A percentile compares a stretch with the other conserved stretches of the same genome.
Conservation (phyloP, 2,888 invertebrate genomes). For the Epirrhoe alternata region DNA sequence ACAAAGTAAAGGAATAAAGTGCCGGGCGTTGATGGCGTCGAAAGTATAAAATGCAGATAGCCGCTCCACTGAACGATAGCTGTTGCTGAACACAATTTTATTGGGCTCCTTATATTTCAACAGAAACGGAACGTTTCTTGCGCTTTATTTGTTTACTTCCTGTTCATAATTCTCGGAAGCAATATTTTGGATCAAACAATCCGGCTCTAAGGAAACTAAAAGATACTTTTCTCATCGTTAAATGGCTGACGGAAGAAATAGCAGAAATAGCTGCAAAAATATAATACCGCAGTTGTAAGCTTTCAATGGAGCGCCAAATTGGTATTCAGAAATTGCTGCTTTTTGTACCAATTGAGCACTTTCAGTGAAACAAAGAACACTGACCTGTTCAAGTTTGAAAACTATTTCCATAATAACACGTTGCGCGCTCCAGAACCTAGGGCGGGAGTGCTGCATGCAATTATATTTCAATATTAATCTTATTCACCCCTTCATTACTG, state of each 20-base stretch:
- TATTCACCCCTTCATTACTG: slow-evolving; percentile 56
- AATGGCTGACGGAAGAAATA: slow-evolving; percentile 44
- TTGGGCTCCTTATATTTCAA: slow-evolving; percentile 56
- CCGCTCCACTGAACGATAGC: slow-evolving; percentile 69
- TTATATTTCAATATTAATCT: slow-evolving; percentile 72
- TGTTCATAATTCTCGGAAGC: slow-evolving; percentile 40
- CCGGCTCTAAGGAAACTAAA: slow-evolving; percentile 27
- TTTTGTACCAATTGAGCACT: slow-evolving; percentile 59
- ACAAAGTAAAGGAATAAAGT: slow-evolving; percentile 72
- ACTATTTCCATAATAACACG: slow-evolving; percentile 76
- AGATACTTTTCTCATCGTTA: slow-evolving; percentile 39
- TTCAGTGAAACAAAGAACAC: slow-evolving; percentile 68
- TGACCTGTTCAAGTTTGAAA: slow-evolving; percentile 66
- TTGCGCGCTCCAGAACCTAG: slow-evolving; percentile 49
- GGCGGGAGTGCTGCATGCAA: slow-evolving; percentile 61
- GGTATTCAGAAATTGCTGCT: slow-evolving; percentile 51
- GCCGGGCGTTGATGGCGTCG: slow-evolving; percentile 60
- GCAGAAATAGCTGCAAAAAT: slow-evolving; percentile 28
- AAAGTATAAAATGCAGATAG: slow-evolving; percentile 78
- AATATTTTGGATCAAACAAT: slow-evolving; percentile 38
- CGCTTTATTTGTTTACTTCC: slow-evolving; percentile 44
- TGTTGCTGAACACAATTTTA: slow-evolving; percentile 71
- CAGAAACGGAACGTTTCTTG: slow-evolving; percentile 33
- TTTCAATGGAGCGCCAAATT: slow-evolving; percentile 31
- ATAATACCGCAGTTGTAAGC: slow-evolving; percentile 33